Evolutionary conservation across 2,888 invertebrate species (phyloP), one percentile per base, ranked within the genome.

Genomic region (Reticulitermes lucifugus): DNA sequence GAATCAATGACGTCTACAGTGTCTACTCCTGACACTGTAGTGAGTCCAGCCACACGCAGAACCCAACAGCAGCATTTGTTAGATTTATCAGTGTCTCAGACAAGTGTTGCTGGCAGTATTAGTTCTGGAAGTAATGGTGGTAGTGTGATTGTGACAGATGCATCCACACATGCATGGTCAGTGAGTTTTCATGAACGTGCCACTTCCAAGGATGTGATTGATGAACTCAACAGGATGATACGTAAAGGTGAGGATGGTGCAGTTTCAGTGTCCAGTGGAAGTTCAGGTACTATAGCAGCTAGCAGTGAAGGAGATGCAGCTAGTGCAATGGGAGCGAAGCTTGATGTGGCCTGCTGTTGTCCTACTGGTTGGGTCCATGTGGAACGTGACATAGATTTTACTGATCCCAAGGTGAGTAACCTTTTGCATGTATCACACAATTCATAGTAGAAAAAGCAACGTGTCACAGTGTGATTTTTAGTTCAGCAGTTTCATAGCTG

Each of bases 311-410:
- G 89, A 89, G 81, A 70, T 55, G 88, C 88, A 22, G 89, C 89
- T 80, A 84, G 65, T 51, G 55, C 29, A 29, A 35, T 80, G 35
- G 83, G 85, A n/a, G 77, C 85, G 41, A 92, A 91, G 88, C 91
- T 93, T 86, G 95, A 95, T 90, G 92, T 92, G 85, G 94, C 94
- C 59, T 92, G 94, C 87, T 94, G 94, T 91, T 94, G 94, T 86
- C 94, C 94, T 43, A 96, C 96, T 0, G 96, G 96, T 70, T 96
- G 96, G 96, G 94, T 96, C 86, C 96, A 96, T 89, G 95, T 96
- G 70, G 95, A 96, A 89, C 93, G 94, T 87, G 95, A 95, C 89
- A 94, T 95, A 87, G 96, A 96, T 91, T 94, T 96, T 89, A 95
- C 94, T 88, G 96, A 96, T 91, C 96, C 96, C 21, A 96, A 95